A percentile compares a stretch with the other conserved stretches of the same genome.
Evolutionary conservation across 2,113 vertebrate species (phyloP).

Genomic region (Charadrius vociferus): DNA sequence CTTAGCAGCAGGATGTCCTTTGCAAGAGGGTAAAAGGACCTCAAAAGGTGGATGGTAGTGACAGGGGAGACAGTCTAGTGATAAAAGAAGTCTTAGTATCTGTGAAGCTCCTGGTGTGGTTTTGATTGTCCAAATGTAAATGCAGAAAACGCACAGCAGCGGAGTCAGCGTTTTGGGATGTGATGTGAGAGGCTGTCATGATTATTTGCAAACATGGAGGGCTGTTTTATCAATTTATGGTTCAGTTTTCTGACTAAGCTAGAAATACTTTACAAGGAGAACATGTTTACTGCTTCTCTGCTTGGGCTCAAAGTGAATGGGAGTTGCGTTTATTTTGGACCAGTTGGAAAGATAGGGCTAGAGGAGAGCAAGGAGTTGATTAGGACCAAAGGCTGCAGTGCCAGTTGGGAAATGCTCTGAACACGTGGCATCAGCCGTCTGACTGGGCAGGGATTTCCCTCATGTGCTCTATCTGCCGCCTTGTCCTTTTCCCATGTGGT

Average conservation of each 20-base stretch:
- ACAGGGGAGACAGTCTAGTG: background rate
- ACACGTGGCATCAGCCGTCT: background rate
- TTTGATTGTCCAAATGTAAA: background rate
- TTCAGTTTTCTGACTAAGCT: background rate
- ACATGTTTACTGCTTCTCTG: background rate
- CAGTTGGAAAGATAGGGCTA: background rate
- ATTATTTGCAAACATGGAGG: background rate
- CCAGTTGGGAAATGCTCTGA: background rate
- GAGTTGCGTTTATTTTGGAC: background rate
- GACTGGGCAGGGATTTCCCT: background rate
- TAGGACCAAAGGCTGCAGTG: background rate
- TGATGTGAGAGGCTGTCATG: background rate
- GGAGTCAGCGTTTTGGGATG: background rate
- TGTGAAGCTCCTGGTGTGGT: background rate
- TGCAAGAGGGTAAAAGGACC: background rate
- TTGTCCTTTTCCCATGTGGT: background rate
- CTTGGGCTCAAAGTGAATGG: background rate
- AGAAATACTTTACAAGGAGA: background rate
- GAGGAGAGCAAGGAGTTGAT: background rate
- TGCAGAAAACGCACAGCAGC: background rate
- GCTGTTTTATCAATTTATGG: background rate
- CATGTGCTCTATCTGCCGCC: fast-evolving
- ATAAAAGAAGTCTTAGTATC: background rate
- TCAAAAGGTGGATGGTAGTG: background rate
- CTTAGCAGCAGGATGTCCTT: background rate